Percentiles rank a stretch among this genome's conserved stretches.
These are phyloP conservation scores for Gopherus flavomarginatus DNA, from an alignment of 2,113 vertebrate genomes.

Conservation along the genomic window DNA sequence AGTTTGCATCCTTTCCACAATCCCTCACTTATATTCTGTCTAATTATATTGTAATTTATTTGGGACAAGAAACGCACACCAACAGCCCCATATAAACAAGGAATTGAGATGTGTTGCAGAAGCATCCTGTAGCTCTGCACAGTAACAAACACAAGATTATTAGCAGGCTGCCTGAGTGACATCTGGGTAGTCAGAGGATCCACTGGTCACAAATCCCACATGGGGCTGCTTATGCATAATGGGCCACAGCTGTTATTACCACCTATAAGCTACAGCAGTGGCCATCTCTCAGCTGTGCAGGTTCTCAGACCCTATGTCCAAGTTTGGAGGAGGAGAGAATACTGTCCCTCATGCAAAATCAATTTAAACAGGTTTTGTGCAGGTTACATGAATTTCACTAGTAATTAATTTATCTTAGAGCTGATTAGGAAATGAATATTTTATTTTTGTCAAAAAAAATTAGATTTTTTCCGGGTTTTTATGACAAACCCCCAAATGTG, in stretches of 20 bases:
- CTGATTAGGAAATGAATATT: background rate
- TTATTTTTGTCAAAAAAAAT: background rate
- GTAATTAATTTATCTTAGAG: background rate
- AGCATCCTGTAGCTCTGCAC: background rate
- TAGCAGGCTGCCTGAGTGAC: background rate
- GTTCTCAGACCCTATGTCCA: background rate
- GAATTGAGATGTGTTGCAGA: background rate
- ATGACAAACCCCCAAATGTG: background rate
- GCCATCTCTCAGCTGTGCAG: background rate
- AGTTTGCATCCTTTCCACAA: background rate
- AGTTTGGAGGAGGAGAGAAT: background rate
- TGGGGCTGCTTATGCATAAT: background rate
- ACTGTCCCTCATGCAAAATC: background rate
- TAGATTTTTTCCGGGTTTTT: background rate
- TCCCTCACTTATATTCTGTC: background rate
- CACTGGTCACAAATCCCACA: fast-evolving
- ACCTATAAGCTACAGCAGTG: fast-evolving
- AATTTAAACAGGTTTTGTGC: background rate
- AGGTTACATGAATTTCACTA: background rate
- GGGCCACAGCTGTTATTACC: fast-evolving
- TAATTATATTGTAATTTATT: background rate
- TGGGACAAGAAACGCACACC: fast-evolving
- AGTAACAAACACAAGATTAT: background rate
- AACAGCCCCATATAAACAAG: background rate
- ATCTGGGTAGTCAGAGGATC: fast-evolving